A percentile compares a stretch with the other conserved stretches of the same genome.
Evolutionary conservation across 2,888 invertebrate genomes (phyloP).

Genomic region (Phortica magna): DNA sequence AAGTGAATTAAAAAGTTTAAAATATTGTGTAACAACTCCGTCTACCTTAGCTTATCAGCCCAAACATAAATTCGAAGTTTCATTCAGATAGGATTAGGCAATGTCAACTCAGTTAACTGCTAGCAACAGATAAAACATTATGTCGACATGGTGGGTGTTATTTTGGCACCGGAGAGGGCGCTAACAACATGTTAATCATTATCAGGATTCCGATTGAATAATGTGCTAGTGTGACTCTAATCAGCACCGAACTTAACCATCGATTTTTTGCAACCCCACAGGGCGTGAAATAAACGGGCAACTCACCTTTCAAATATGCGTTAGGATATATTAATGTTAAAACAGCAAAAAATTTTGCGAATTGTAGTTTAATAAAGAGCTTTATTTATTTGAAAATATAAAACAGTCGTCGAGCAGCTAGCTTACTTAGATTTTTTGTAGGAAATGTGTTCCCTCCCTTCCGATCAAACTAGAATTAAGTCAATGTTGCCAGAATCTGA

Average conservation of each 20-base stretch:
- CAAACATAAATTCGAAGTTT: background rate
- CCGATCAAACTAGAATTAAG: no score
- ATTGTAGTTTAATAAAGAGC: slow-evolving; percentile 45
- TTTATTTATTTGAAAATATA: slow-evolving; percentile 49
- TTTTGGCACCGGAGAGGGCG: no score
- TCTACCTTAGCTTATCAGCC: background rate
- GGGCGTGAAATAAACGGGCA: background rate
- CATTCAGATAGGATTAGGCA: no score
- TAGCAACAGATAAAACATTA: no score
- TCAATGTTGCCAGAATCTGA: no score
- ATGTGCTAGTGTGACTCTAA: background rate
- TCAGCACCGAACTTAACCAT: background rate
- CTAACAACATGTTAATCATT: no score
- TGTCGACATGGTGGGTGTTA: no score
- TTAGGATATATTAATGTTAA: slow-evolving; percentile 32
- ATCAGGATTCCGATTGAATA: background rate
- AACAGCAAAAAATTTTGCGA: slow-evolving; percentile 64
- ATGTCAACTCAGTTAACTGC: no score
- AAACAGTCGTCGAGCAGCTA: background rate
- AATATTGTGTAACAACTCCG: slow-evolving; percentile 59
- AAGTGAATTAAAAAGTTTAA: slow-evolving; percentile 48
- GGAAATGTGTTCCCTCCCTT: background rate
- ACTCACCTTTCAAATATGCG: background rate
- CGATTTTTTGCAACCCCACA: slow-evolving; percentile 13
- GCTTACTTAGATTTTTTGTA: background rate